These are phyloP conservation scores for Galagoides demidoff DNA, from an alignment of 2,797 vertebrate genomes.

Conservation along the genomic window DNA sequence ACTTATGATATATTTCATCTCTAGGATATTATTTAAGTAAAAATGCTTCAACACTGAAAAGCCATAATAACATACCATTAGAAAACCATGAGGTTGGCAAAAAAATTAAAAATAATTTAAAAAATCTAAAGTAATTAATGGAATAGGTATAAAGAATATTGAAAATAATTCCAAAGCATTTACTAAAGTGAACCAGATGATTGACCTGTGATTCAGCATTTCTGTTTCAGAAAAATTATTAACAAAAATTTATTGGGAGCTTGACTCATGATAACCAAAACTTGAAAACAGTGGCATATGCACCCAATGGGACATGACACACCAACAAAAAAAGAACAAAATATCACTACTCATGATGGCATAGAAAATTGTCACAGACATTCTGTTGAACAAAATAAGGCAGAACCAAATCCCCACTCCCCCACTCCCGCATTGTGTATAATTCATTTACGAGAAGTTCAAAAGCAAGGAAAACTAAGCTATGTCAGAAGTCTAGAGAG, in stretches of 20 bases:
- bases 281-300: neutral
- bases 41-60: neutral
- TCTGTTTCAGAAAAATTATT: neutral
- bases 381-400: neutral
- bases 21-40: neutral
- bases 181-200: neutral
- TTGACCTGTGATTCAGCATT: neutral
- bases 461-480: constrained; percentile 8
- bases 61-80: neutral
- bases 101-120: neutral
- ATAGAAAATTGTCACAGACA: neutral
- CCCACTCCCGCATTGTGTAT: neutral
- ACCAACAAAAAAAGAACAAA: neutral
- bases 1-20: neutral
- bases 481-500: neutral
- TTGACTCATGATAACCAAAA: neutral
- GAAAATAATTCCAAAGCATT: neutral
- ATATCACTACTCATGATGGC: neutral
- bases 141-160: neutral
- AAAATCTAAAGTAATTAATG: neutral
- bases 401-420: neutral
- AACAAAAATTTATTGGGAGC: neutral
- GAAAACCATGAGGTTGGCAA: neutral
- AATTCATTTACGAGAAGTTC: neutral
- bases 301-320: neutral